A percentile compares a stretch with the other conserved stretches of the same genome.
Evolutionary conservation across 2,113 vertebrate genomes (phyloP).

Genomic region (Malurus alboscapulatus): DNA sequence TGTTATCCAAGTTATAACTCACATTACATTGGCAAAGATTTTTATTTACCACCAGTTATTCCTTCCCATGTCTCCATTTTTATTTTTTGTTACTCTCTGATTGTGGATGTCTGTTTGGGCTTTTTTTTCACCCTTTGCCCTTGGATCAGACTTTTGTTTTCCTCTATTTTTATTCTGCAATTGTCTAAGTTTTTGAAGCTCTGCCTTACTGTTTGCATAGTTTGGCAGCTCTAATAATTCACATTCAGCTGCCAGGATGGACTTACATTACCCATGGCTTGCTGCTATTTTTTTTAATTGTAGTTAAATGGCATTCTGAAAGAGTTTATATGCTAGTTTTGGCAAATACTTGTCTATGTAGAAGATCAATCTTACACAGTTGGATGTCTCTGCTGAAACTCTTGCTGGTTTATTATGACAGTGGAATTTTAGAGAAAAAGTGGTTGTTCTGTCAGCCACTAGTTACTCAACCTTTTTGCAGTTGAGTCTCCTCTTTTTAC

Average conservation of each 20-base stretch:
- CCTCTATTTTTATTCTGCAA: background rate
- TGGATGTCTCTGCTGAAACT: background rate
- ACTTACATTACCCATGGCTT: background rate
- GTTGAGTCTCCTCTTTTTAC: background rate
- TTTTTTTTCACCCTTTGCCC: fast-evolving
- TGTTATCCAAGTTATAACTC: background rate
- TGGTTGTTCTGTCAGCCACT: background rate
- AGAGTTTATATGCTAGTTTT: background rate
- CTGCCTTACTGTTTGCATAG: background rate
- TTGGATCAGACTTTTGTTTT: background rate
- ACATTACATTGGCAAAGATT: background rate
- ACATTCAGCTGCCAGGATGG: background rate
- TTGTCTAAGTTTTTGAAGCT: background rate
- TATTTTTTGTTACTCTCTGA: background rate
- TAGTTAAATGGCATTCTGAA: background rate
- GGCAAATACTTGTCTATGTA: background rate
- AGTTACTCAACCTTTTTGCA: background rate
- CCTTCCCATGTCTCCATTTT: background rate
- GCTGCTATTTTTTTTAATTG: background rate
- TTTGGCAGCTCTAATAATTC: background rate
- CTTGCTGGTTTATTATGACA: background rate
- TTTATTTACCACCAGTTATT: background rate
- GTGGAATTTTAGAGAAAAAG: background rate
- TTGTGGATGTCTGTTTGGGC: background rate
- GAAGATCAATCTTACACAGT: background rate